phyloP scores from a whole-genome alignment of 2,113 vertebrate genomes.

The Platichthys stellatus region DNA sequence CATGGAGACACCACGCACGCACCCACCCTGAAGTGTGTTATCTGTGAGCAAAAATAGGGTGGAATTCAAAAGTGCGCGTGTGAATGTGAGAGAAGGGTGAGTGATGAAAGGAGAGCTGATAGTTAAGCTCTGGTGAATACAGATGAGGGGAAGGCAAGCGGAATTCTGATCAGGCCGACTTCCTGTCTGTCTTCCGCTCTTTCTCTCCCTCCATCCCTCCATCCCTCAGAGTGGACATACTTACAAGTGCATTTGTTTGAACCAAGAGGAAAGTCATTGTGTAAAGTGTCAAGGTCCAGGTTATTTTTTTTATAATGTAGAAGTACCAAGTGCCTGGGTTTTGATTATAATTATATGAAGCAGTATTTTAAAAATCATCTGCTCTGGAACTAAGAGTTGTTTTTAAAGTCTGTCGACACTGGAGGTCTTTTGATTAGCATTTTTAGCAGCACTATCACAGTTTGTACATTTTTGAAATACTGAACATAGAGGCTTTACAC shows the following conservation, averaged over 20 bases:
- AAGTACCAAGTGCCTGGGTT: constrained; percentile 25
- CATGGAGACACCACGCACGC: not conserved
- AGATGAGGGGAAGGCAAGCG: constrained; percentile 63
- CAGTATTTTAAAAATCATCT: constrained; percentile 5
- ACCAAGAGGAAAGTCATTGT: constrained; percentile 29
- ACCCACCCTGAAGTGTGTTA: not conserved
- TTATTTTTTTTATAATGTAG: not conserved
- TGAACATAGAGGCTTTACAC: constrained; percentile 1
- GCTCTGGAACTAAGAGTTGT: constrained; percentile 5
- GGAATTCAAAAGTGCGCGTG: constrained; percentile 29
- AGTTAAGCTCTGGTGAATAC: constrained; percentile 68
- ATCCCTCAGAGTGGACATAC: constrained; percentile 45
- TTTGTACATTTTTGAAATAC: not conserved
- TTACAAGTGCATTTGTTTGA: constrained; percentile 52
- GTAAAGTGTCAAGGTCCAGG: constrained; percentile 27
- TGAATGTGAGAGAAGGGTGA: constrained; percentile 41
- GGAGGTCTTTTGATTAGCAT: constrained; percentile 30
- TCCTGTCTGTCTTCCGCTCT: constrained; percentile 18
- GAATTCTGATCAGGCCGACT: constrained; percentile 65
- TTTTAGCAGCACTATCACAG: constrained; percentile 3
- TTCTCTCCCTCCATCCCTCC: constrained; percentile 1
- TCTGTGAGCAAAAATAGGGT: constrained; percentile 29
- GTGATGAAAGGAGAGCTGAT: constrained; percentile 71
- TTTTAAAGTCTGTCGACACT: constrained; percentile 28
- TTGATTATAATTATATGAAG: not conserved